Evolutionary conservation across 2,113 vertebrate genomes (phyloP), one percentile per base, ranked within the genome.

Genomic region (cattle (Bos taurus)): DNA sequence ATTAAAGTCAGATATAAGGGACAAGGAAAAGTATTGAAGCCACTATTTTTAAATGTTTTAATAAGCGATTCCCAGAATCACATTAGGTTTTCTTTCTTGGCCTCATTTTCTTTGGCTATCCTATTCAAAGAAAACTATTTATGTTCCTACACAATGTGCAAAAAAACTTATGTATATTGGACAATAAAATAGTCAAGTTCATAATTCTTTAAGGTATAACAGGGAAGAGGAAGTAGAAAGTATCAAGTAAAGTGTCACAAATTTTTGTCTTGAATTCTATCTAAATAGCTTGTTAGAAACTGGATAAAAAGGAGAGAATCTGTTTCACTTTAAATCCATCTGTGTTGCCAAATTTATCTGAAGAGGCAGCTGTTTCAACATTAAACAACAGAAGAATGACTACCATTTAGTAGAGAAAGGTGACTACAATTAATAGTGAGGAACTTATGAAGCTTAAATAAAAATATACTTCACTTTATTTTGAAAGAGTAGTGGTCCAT

Each of bases 151-250:
- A 48, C 12, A 86, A 80, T 67, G 8, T 83, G 64, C 16, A 87
- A 91, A 96, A 94, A 56, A 94, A 64, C 23, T 57, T 83, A 33
- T 80, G 21, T 30, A 50, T 90, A 71, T 52, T 67, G 43, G 43
- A 71, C 23, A 88, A 90, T 16, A 95, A 67, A 54, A 60, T 89
- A 94, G 4, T 19, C 46, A 90, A 67, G 82, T 12, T 60, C 48
- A 96, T 93, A 95, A 92, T 97, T 94, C 93, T 94, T 91, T 48
- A 94, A 28, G 7, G 16, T 83, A 86, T 78, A 92, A n/a, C 26
- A 77, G 74, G 15, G 50, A 96, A 95, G 11, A 93, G 6, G 17
- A 91, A 95, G 21, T 71, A 74, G 52, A 91, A 94, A 90, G 2
- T 52, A 67, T 80, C 84, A 80, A 84, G 28, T 54, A 25, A 7